These are phyloP conservation scores for Tenualosa thibaudeaui DNA, from an alignment of 2,797 vertebrate genomes.

Conservation along the genomic window DNA sequence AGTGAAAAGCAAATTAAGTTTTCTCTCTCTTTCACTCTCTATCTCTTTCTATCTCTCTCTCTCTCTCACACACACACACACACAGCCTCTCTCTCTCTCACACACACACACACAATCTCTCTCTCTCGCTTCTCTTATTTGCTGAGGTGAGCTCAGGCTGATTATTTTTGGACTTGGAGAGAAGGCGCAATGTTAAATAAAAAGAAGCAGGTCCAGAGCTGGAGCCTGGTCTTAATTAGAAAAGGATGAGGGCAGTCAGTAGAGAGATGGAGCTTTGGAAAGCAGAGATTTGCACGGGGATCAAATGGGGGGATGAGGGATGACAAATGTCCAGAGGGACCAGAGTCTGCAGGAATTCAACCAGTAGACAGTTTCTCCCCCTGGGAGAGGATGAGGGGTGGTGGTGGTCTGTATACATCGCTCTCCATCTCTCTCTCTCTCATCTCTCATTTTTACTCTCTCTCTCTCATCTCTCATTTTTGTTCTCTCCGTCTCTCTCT, in stretches of 20 bases:
- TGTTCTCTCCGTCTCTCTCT: neutral
- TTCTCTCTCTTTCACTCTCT: neutral
- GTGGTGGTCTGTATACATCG: constrained; percentile 29
- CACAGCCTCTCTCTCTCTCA: neutral
- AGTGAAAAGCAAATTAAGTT: constrained; percentile 3
- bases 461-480: neutral
- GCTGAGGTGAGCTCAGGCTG: constrained; percentile 59
- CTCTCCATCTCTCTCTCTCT: constrained; percentile 29
- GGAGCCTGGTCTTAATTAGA: constrained; percentile 84
- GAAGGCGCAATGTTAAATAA: constrained; percentile 57
- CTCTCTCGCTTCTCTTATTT: constrained; percentile 43
- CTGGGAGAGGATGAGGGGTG: neutral
- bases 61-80: neutral
- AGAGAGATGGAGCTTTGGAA: constrained; percentile 72
- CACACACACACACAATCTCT: neutral
- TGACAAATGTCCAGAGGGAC: constrained; percentile 68
- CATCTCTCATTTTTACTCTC: constrained; percentile 18
- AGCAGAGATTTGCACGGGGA: constrained; percentile 69
- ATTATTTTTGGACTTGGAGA: constrained; percentile 74
- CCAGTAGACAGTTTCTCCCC: constrained; percentile 41
- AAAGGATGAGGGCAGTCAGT: constrained; percentile 69
- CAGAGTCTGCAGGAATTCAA: constrained; percentile 57
- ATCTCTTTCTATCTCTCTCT: neutral
- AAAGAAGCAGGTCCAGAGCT: constrained; percentile 61
- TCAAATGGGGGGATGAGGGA: constrained; percentile 73